A percentile compares a stretch with the other conserved stretches of the same genome.
Evolutionary conservation across 2,113 vertebrate species (phyloP).

Genomic region (Lucifuga dentata): DNA sequence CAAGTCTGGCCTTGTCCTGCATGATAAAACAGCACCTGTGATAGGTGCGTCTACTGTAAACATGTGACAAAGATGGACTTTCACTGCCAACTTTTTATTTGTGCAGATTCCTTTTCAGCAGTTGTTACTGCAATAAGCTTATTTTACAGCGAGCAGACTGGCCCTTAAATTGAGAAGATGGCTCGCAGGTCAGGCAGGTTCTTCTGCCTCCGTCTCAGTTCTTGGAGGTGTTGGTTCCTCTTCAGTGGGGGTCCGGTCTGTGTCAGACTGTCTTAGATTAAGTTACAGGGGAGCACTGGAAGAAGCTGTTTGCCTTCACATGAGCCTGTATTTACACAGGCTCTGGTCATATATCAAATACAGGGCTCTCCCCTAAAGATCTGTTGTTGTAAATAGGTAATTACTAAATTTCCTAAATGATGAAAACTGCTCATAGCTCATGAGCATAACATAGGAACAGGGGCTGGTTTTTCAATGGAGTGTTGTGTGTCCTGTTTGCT

Average conservation of each 20-base stretch:
- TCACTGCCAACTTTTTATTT: constrained; percentile 46
- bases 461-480: constrained; percentile 3
- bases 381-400: constrained; percentile 57
- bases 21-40: constrained; percentile 5
- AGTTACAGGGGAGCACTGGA: constrained; percentile 65
- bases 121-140: constrained; percentile 37
- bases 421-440: constrained; percentile 37
- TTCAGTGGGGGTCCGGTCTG: constrained; percentile 22
- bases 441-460: constrained; percentile 32
- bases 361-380: constrained; percentile 39
- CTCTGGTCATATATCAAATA: constrained; percentile 62
- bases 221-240: constrained; percentile 45
- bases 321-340: constrained; percentile 78
- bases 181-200: constrained; percentile 25
- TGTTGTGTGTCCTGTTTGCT: too few species aligned
- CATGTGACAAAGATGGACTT: constrained; percentile 55
- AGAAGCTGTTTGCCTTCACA: constrained; percentile 68
- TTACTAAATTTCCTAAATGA: constrained; percentile 55
- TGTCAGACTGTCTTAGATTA: constrained; percentile 54
- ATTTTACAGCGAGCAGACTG: constrained; percentile 40
- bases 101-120: constrained; percentile 40
- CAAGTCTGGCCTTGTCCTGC: constrained; percentile 6
- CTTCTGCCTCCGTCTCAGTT: constrained; percentile 32
- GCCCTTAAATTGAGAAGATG: constrained; percentile 54
- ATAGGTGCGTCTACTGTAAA: constrained; percentile 24